phyloP scores from a whole-genome alignment of 2,888 invertebrate genomes.

The Iselma pallidipennis region DNA sequence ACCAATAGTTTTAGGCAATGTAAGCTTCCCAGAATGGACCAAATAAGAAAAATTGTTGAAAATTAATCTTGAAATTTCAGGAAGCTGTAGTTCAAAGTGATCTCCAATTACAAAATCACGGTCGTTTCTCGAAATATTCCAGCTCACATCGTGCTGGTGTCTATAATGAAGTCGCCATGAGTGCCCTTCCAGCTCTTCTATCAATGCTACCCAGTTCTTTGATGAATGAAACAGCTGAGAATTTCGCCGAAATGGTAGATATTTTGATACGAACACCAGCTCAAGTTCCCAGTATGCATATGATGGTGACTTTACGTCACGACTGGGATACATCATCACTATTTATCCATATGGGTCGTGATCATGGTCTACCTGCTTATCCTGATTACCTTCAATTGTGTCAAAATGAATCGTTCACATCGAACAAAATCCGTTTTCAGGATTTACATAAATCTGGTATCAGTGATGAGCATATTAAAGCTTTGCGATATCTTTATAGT shows the following conservation, averaged over 20 bases:
- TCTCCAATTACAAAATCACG: slow-evolving; percentile 66
- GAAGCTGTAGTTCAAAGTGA: slow-evolving; percentile 66
- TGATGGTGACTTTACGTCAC: slow-evolving; percentile 48
- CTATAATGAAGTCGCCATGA: slow-evolving; percentile 76
- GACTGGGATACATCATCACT: slow-evolving; percentile 58
- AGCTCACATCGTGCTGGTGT: slow-evolving; percentile 79
- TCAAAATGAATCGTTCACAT: slow-evolving; percentile 49
- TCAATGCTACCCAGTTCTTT: slow-evolving; percentile 75
- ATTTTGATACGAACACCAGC: slow-evolving; percentile 69
- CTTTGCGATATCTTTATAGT: slow-evolving; percentile 70
- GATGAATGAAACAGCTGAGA: slow-evolving; percentile 61
- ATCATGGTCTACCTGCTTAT: slow-evolving; percentile 82
- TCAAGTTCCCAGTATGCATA: slow-evolving; percentile 63
- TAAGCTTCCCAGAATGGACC: slow-evolving; percentile 47
- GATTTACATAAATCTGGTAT: slow-evolving; percentile 64
- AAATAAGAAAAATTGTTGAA: no score
- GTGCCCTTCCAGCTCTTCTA: slow-evolving; percentile 72
- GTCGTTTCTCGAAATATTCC: slow-evolving; percentile 80
- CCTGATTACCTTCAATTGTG: slow-evolving; percentile 70
- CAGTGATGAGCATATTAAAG: slow-evolving; percentile 63
- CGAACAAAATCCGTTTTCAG: slow-evolving; percentile 54
- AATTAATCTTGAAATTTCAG: no score
- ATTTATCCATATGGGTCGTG: slow-evolving; percentile 69
- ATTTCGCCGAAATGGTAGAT: slow-evolving; percentile 60
- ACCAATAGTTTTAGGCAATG: slow-evolving; percentile 76